Evolutionary conservation across 2,113 vertebrate genomes (phyloP), one percentile per base, ranked within the genome.

Genomic region (Psephotus haematonotus): DNA sequence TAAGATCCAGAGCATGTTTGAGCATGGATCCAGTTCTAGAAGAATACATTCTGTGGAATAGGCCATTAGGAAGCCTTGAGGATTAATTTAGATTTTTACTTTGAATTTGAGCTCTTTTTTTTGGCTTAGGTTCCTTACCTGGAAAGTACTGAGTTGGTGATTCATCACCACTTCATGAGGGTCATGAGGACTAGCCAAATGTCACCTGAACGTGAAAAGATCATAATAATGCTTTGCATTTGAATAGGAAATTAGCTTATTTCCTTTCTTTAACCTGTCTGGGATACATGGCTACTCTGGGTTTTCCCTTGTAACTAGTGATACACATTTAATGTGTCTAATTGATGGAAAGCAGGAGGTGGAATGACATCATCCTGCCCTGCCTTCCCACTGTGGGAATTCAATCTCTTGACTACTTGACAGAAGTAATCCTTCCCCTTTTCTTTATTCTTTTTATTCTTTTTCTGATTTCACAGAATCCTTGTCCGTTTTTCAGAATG

Each of bases 281-380:
- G 74, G 59, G 78, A 19, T 64, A 6, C 19, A 24, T 6, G 44
- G 60, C 46, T 78, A 37, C 83, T 71, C 87, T 44, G 53, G 92
- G 28, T 23, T 82, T 90, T 65, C 59, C 60, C 52, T 47, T 57
- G 24, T 75, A 81, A 9, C 11, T 24, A 22, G 68, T 18, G 91
- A n/a, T 67, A 27, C 33, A 3, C 47, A 0, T 60, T 60, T 37
- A 39, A 4, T 1, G 31, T 82, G 78, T 92, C 57, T 68, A 23
- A 39, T 7, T 85, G 92, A 88, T 93, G 92, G 90, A 63, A 85
- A 91, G 79, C 85, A 94, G 92, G 93, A 96, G 92, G 16, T 85
- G 90, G 53, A 6, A 17, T 92, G 87, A 82, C 82, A 88, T 77
- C 95, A 88, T 52, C 82, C 90, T 4, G 2, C 79, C 79, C 87